Base-by-base conservation (phyloP, 2,113 vertebrate species). In the Bufo bufo region DNA sequence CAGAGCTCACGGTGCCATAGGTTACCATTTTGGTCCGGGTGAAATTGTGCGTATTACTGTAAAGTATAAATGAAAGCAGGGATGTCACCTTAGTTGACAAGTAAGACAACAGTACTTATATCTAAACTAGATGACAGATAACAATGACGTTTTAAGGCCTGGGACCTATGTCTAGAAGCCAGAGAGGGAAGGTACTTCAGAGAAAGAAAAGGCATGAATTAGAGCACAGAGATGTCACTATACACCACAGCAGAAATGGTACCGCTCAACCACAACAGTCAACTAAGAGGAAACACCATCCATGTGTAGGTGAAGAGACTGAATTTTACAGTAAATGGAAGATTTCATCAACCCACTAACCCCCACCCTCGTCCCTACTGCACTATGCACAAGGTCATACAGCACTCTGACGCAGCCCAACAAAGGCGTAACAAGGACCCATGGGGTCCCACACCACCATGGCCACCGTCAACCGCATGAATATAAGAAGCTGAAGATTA, bases 221-320 rank as follows among this genome's bases (percentile, higher is more conserved):
- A 65, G 17, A 65, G 61, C 58, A n/a, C 17, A 16, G 63, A 66
- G 79, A 23, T 83, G 81, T 66, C 47, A 66, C 45, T 82, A 63
- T 23, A 14, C 6, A 77, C 77, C 45, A 61, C 69, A 63, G 52
- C 11, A 49, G 69, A 61, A 61, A 17, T 50, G n/a, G 59, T 17
- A 88, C 58, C 87, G 6, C 77, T 61, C 66, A 88, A 88, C 87
- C 80, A 84, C 87, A 87, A 69, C 63, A 77, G 47, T 77, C 54
- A 77, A 11, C 45, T n/a, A n/a, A 83, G 87, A 88, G 87, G 69
- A 88, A 88, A 84, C 59, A n/a, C 80, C 63, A 84, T 87, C 86
- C 86, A 75, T 87, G 56, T 75, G 79, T 87, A 87, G 86, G 79
- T 75, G 79, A 87, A 56, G 49, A 63, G 20, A 20, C 43, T 9